Conservation (phyloP, 2,888 invertebrate species). For the Hanleya hanleyi region DNA sequence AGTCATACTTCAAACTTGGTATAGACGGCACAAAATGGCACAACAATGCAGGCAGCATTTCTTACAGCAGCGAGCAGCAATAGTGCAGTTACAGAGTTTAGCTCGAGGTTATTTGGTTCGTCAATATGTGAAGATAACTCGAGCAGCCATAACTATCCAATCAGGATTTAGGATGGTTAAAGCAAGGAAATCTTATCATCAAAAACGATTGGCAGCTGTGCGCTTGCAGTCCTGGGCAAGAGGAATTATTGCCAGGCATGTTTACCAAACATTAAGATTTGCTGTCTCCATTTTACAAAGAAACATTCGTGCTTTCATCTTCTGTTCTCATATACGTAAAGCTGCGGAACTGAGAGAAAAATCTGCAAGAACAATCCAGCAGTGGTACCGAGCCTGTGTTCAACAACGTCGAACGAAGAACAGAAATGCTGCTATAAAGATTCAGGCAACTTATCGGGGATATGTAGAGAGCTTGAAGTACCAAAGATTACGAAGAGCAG, state of each 20-base stretch:
- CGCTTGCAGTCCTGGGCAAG: not conserved
- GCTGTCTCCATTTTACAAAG: slow-evolving; percentile 27
- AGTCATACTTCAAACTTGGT: slow-evolving; percentile 14
- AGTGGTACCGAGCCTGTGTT: not conserved
- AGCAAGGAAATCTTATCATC: not conserved
- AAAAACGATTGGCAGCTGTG: not conserved
- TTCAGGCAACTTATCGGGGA: slow-evolving; percentile 35
- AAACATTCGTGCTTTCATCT: slow-evolving; percentile 18
- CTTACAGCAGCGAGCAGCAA: not conserved
- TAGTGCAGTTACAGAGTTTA: slow-evolving; percentile 18
- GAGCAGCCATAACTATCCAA: slow-evolving; percentile 30
- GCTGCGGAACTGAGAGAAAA: slow-evolving; percentile 2
- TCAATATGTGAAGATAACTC: not conserved
- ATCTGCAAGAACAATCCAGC: slow-evolving; percentile 23
- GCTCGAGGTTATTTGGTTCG: not conserved
- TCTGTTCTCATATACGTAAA: not conserved
- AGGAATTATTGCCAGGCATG: slow-evolving; percentile 6
- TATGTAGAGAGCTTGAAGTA: not conserved
- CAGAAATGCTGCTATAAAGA: slow-evolving; percentile 35
- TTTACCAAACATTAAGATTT: not conserved
- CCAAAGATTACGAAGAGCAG: slow-evolving; percentile 18
- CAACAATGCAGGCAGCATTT: slow-evolving; percentile 6
- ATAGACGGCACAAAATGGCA: not conserved
- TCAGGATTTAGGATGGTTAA: slow-evolving; percentile 14
- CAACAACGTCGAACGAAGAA: not conserved